Conservation (phyloP, 1,140 invertebrate species). For the Lasaia peninsularis region DNA sequence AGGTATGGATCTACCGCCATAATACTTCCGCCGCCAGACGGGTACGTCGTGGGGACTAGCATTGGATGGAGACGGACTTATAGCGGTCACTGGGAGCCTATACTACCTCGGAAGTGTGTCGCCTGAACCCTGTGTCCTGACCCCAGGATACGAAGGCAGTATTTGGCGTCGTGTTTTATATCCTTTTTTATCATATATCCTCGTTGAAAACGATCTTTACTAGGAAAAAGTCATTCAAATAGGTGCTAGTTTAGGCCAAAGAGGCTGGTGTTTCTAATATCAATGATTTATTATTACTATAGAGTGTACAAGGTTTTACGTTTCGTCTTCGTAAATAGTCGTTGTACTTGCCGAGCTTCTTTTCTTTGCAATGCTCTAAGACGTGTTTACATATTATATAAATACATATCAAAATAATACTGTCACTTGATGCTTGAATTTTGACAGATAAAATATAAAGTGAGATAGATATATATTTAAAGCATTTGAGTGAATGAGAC, state of each 20-base stretch:
- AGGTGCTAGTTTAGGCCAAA: conserved; percentile 18
- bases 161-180: neutral
- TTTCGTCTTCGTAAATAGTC: no score
- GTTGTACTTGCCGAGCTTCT: no score
- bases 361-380: no score
- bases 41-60: conserved; percentile 81
- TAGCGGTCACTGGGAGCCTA: conserved; percentile 41
- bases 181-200: neutral
- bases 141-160: neutral
- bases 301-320: no score
- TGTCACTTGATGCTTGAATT: no score
- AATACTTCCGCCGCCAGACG: conserved; percentile 80
- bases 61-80: conserved; percentile 77
- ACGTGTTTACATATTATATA: no score
- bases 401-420: no score
- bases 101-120: conserved; percentile 9
- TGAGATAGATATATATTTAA: no score
- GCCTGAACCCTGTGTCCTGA: conserved; percentile 8
- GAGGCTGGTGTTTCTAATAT: conserved; percentile 13
- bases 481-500: no score
- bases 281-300: no score
- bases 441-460: no score
- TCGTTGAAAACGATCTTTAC: neutral
- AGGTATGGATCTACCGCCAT: conserved; percentile 81
- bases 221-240: conserved; percentile 2